Evolutionary conservation across 1,140 invertebrate species (phyloP).

Genomic region (Nomia melanderi): DNA sequence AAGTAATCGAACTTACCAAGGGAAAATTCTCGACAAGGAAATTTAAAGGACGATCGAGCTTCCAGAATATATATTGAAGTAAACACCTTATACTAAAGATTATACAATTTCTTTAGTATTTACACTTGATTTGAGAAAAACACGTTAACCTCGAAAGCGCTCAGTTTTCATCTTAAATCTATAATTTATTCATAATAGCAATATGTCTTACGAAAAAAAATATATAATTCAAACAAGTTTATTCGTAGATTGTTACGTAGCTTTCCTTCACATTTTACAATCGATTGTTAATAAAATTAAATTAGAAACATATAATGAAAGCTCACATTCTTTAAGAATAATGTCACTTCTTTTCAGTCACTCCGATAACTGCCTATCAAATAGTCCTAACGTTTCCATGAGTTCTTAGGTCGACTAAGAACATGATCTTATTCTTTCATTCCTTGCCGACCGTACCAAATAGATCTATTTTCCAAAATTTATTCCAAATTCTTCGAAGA

Average conservation of each 20-base stretch:
- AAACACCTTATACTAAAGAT: background rate
- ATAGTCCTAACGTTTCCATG: background rate
- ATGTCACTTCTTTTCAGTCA: background rate
- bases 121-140: background rate
- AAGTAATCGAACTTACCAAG: conserved; percentile 4
- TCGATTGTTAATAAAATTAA: too few relatives aligned
- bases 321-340: too few relatives aligned
- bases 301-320: too few relatives aligned
- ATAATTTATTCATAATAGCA: background rate
- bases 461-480: background rate
- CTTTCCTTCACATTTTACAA: background rate
- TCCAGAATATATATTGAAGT: background rate
- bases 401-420: too few relatives aligned
- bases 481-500: background rate
- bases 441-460: background rate
- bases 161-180: background rate
- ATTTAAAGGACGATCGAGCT: background rate
- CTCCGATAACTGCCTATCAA: background rate
- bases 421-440: background rate
- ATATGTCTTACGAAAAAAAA: background rate
- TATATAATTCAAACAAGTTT: background rate
- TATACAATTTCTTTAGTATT: background rate
- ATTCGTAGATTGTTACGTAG: background rate
- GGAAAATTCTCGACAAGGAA: background rate
- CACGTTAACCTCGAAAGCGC: background rate